A percentile compares a stretch with the other conserved stretches of the same genome.
Conservation (phyloP, 2,113 vertebrate genomes). For the Sarotherodon lohbergeri region DNA sequence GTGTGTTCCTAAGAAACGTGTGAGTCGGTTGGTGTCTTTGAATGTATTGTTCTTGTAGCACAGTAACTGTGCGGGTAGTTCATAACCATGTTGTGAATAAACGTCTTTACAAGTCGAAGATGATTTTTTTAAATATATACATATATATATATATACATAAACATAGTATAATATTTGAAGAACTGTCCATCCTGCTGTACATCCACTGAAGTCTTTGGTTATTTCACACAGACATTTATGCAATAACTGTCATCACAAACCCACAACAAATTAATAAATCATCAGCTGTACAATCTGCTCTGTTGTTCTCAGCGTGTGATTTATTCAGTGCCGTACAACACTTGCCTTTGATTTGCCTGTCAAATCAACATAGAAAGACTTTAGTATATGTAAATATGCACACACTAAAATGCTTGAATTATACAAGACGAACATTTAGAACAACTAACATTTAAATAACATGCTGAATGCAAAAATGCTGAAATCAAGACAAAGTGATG, state of each 20-base stretch:
- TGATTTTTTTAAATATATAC: not conserved
- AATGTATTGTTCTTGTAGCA: conserved; percentile 7
- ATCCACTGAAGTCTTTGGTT: not conserved
- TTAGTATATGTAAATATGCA: not conserved
- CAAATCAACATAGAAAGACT: not conserved
- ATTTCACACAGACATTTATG: not conserved
- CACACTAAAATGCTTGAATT: not conserved
- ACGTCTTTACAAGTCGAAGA: not conserved
- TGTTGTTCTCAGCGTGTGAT: not conserved
- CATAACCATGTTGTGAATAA: not conserved
- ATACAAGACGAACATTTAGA: not conserved
- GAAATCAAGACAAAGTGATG: not conserved
- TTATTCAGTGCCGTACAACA: not conserved
- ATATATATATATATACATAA: not conserved
- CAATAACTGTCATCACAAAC: not conserved
- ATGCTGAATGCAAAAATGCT: not conserved
- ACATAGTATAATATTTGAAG: not conserved
- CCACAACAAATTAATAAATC: conserved; percentile 19
- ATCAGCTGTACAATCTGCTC: not conserved
- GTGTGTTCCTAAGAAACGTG: not conserved
- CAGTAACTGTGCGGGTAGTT: not conserved
- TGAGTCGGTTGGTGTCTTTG: not conserved
- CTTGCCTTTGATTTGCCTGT: not conserved
- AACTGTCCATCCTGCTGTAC: not conserved
- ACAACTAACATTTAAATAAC: not conserved